A percentile compares a stretch with the other conserved stretches of the same genome.
These are phyloP conservation scores for Tetragonula clypearis DNA, from an alignment of 1,140 invertebrate species.

Conservation along the genomic window DNA sequence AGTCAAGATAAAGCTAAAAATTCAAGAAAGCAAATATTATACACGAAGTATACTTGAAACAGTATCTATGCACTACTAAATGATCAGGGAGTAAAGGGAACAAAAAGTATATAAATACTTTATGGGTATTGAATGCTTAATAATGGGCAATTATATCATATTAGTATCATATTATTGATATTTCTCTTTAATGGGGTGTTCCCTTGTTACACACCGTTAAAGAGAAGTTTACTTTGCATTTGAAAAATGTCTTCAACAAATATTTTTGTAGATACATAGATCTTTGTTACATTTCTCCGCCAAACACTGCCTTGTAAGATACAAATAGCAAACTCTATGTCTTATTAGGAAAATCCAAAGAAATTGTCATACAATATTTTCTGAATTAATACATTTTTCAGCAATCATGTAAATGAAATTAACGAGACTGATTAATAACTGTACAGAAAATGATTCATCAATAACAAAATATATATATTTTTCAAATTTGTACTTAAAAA, in stretches of 20 bases:
- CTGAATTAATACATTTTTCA: constrained; percentile 9
- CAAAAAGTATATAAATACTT: neutral
- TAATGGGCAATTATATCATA: neutral
- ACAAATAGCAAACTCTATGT: constrained; percentile 35
- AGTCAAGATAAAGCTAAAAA: neutral
- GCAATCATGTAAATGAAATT: neutral
- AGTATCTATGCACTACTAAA: neutral
- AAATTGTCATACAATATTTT: constrained; percentile 9
- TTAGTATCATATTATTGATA: neutral
- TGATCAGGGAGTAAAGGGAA: neutral
- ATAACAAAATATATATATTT: neutral
- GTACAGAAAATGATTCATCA: neutral
- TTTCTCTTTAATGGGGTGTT: neutral
- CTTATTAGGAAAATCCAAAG: constrained; percentile 51
- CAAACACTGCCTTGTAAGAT: constrained; percentile 58
- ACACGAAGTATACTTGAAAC: neutral
- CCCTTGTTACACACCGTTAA: neutral
- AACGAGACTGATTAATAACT: constrained; percentile 40
- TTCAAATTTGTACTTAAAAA: constrained; percentile 14
- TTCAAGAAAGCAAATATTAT: neutral
- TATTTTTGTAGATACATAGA: constrained; percentile 28
- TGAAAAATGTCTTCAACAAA: neutral
- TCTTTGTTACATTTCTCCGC: constrained; percentile 1
- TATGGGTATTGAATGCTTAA: neutral
- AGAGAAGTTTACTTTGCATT: constrained; percentile 11